Percentiles rank a stretch among this genome's conserved stretches.
These are phyloP conservation scores for Pyrrhosoma nymphula DNA, from an alignment of 2,888 invertebrate species.

Conservation along the genomic window DNA sequence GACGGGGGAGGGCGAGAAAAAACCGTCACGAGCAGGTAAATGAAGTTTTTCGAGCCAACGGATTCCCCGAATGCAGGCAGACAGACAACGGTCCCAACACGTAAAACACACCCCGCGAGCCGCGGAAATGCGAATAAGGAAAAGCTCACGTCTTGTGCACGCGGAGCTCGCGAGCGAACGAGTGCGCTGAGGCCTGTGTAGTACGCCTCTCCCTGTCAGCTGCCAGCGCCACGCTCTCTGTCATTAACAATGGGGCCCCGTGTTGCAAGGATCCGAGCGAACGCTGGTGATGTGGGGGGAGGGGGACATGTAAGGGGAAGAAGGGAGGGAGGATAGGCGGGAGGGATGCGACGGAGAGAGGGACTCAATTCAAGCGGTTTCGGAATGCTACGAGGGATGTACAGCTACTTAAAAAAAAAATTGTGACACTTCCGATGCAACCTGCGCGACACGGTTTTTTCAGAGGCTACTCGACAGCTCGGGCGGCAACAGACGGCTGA, in stretches of 20 bases:
- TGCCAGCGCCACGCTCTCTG: slow-evolving; percentile 58
- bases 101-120: neutral
- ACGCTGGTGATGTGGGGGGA: neutral
- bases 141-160: slow-evolving; percentile 49
- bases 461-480: too few relatives aligned
- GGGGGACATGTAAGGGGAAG: neutral
- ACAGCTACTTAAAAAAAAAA: neutral
- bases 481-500: too few relatives aligned
- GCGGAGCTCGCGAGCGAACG: slow-evolving; percentile 11
- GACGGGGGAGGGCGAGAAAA: neutral
- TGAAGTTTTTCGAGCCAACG: slow-evolving; percentile 44
- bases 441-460: too few relatives aligned
- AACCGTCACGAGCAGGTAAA: slow-evolving; percentile 55
- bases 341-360: neutral
- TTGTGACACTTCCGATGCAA: too few relatives aligned
- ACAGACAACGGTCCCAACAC: slow-evolving; percentile 25
- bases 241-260: slow-evolving; percentile 60
- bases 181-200: neutral
- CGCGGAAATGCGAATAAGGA: slow-evolving; percentile 47
- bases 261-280: slow-evolving; percentile 45
- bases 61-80: slow-evolving; percentile 45
- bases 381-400: neutral
- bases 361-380: neutral
- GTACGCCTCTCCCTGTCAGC: slow-evolving; percentile 42
- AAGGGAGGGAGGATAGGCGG: neutral